Conservation (phyloP, 1,140 invertebrate species). For the Drosophila sturtevanti region DNA sequence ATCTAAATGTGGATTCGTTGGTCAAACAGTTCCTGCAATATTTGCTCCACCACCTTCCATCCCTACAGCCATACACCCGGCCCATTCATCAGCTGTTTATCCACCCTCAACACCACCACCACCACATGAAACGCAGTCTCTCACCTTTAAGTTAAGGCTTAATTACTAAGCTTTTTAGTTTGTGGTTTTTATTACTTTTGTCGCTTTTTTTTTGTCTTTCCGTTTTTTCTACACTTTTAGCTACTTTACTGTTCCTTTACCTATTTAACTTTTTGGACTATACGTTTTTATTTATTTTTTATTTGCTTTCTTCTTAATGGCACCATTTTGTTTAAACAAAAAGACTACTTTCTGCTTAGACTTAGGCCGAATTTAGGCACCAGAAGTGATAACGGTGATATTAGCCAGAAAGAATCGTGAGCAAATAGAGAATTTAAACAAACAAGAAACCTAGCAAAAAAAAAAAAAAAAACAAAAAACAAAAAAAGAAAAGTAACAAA, state of each 20-base stretch:
- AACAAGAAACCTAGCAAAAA: constrained; percentile 43
- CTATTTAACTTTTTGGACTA: background rate
- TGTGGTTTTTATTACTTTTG: constrained; percentile 62
- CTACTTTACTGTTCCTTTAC: constrained; percentile 22
- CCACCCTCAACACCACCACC: constrained; percentile 25
- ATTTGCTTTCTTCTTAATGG: constrained; percentile 39
- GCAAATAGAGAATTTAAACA: constrained; percentile 74
- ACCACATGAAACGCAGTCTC: constrained; percentile 45
- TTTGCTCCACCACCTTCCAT: constrained; percentile 22
- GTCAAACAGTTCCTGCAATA: constrained; percentile 61
- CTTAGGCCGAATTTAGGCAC: constrained; percentile 61
- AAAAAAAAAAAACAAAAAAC: constrained; percentile 37
- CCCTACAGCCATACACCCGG: constrained; percentile 7
- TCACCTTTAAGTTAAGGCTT: constrained; percentile 54
- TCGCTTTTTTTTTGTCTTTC: constrained; percentile 46
- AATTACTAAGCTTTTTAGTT: constrained; percentile 59
- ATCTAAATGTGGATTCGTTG: constrained; percentile 31
- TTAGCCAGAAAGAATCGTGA: constrained; percentile 71
- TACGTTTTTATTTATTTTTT: constrained; percentile 27
- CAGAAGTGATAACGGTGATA: constrained; percentile 76
- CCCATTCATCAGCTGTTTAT: constrained; percentile 49
- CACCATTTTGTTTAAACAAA: constrained; percentile 57
- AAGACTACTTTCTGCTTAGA: constrained; percentile 69
- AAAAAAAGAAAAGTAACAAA: constrained; percentile 20
- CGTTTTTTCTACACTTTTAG: constrained; percentile 32